These are phyloP conservation scores for Romanogobio albipinnatus DNA, from an alignment of 2,113 vertebrate genomes.

Conservation along the genomic window DNA sequence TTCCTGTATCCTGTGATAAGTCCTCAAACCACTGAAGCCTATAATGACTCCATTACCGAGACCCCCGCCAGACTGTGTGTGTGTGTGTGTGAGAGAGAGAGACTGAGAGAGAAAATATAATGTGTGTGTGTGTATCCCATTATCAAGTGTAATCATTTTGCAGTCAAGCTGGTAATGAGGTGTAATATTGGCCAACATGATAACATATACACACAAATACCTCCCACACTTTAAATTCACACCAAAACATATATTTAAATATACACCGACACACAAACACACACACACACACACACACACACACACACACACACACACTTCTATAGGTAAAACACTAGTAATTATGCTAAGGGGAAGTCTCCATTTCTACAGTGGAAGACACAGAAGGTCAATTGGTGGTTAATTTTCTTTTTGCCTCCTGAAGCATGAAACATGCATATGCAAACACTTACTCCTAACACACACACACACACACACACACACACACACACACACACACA, in stretches of 20 bases:
- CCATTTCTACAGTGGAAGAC: slow-evolving; percentile 87
- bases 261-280: slow-evolving; percentile 63
- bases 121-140: slow-evolving; percentile 69
- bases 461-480: slow-evolving; percentile 5
- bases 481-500: slow-evolving; percentile 33
- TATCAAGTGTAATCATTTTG: slow-evolving; percentile 86
- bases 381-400: slow-evolving; percentile 91
- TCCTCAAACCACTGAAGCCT: slow-evolving; percentile 84
- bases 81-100: slow-evolving; percentile 39
- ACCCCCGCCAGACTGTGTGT: slow-evolving; percentile 79
- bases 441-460: slow-evolving; percentile 31
- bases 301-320: slow-evolving; percentile 44
- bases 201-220: slow-evolving; percentile 27
- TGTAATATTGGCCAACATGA: slow-evolving; percentile 83
- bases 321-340: slow-evolving; percentile 84
- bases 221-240: background rate
- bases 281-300: slow-evolving; percentile 20
- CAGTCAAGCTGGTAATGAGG: slow-evolving; percentile 84
- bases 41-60: slow-evolving; percentile 87
- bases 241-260: slow-evolving; percentile 59
- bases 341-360: slow-evolving; percentile 86
- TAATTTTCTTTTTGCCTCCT: slow-evolving; percentile 91
- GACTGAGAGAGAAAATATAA: slow-evolving; percentile 47
- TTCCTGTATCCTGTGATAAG: slow-evolving; percentile 89
- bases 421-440: slow-evolving; percentile 81